Evolutionary conservation across 2,797 vertebrate species (phyloP).

Genomic region (Eospalax fontanierii): DNA sequence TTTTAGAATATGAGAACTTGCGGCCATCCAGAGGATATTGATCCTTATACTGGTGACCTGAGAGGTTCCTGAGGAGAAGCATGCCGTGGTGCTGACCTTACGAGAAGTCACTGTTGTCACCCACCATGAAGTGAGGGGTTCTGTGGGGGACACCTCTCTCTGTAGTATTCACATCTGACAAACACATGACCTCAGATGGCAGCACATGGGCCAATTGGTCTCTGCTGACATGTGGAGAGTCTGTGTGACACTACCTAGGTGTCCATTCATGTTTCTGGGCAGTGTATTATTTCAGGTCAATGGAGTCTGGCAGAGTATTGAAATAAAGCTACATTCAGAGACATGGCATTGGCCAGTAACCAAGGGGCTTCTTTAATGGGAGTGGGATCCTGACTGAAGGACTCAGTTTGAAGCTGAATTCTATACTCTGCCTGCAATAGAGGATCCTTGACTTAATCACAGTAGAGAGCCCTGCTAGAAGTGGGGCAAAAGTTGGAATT

Average conservation of each 20-base stretch:
- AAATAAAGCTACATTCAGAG: not conserved
- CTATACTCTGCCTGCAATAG: no score
- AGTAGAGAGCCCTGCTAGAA: not conserved
- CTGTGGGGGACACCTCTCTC: not conserved
- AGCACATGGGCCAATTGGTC: not conserved
- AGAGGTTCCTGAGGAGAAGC: not conserved
- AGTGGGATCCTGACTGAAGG: not conserved
- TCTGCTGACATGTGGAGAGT: not conserved
- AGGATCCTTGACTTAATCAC: not conserved
- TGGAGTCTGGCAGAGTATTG: not conserved
- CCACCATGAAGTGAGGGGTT: accelerated
- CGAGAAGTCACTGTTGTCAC: accelerated
- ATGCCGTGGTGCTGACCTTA: not conserved
- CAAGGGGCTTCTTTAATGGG: not conserved
- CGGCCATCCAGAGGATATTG: not conserved
- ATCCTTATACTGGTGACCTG: accelerated
- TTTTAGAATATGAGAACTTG: not conserved
- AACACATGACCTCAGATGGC: not conserved
- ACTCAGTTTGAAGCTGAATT: not conserved
- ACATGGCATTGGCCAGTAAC: not conserved
- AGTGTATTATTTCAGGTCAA: no score
- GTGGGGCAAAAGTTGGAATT: not conserved
- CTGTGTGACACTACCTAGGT: accelerated
- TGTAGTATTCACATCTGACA: not conserved
- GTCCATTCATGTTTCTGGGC: accelerated